These are phyloP conservation scores for Knipowitschia caucasica DNA, from an alignment of 2,797 vertebrate genomes.

Conservation along the genomic window DNA sequence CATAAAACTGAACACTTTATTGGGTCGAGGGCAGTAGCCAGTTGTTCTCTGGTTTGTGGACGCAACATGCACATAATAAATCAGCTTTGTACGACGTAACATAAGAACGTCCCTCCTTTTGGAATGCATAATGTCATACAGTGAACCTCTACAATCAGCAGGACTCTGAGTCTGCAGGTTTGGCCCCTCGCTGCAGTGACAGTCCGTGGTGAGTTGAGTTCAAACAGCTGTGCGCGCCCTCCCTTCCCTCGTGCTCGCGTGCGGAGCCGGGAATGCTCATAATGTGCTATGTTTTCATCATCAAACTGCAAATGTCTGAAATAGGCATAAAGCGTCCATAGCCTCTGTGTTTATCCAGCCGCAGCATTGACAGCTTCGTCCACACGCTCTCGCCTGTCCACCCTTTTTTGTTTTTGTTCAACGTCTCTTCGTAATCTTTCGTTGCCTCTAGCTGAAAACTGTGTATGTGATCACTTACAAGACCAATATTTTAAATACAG, in stretches of 20 bases:
- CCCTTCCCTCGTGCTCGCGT: slow-evolving; percentile 69
- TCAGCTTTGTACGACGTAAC: too few relatives aligned
- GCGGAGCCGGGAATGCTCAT: slow-evolving; percentile 71
- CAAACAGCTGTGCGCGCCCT: slow-evolving; percentile 71
- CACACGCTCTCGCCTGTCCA: slow-evolving; percentile 49
- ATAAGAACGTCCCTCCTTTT: too few relatives aligned
- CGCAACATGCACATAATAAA: too few relatives aligned
- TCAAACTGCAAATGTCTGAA: slow-evolving; percentile 74
- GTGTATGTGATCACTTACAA: too few relatives aligned
- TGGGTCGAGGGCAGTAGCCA: too few relatives aligned
- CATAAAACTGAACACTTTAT: too few relatives aligned
- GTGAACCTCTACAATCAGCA: slow-evolving; percentile 35
- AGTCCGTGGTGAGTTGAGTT: slow-evolving; percentile 61
- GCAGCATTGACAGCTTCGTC: slow-evolving; percentile 48
- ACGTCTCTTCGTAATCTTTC: slow-evolving; percentile 31
- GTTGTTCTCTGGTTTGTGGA: too few relatives aligned
- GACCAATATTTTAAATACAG: too few relatives aligned
- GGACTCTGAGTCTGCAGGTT: slow-evolving; percentile 52
- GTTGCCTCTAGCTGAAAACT: too few relatives aligned
- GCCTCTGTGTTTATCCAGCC: slow-evolving; percentile 41
- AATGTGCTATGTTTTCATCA: slow-evolving; percentile 79
- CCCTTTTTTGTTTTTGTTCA: slow-evolving; percentile 49
- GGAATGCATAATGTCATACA: too few relatives aligned
- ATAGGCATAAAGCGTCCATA: slow-evolving; percentile 59
- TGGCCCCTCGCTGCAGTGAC: slow-evolving; percentile 56